phyloP scores from a whole-genome alignment of 2,113 vertebrate species.

The Syngnathus typhle region DNA sequence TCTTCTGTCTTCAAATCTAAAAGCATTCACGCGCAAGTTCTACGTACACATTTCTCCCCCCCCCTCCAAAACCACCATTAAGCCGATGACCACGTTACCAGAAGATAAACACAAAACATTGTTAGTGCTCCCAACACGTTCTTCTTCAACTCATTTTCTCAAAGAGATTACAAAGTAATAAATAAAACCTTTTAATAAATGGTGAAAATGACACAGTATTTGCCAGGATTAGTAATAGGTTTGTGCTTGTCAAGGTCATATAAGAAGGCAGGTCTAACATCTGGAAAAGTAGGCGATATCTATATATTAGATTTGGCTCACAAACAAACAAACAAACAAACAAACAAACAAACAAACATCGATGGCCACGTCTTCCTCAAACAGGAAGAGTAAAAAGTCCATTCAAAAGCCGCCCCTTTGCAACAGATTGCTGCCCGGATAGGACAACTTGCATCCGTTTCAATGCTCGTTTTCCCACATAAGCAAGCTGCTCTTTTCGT shows the following conservation, averaged over 20 bases:
- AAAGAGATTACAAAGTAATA: slow-evolving; percentile 68
- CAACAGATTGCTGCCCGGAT: slow-evolving; percentile 75
- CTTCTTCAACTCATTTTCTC: slow-evolving; percentile 62
- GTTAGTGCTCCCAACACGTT: slow-evolving; percentile 63
- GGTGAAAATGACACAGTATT: slow-evolving; percentile 61
- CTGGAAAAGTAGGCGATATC: slow-evolving; percentile 70
- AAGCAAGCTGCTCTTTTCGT: slow-evolving; percentile 58
- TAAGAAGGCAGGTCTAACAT: slow-evolving; percentile 78
- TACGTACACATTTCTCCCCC: slow-evolving; percentile 50
- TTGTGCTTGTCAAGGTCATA: slow-evolving; percentile 82
- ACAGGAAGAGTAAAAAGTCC: slow-evolving; percentile 57
- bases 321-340: slow-evolving; percentile 70
- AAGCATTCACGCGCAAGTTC: slow-evolving; percentile 68
- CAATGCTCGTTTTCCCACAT: slow-evolving; percentile 50
- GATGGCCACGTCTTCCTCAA: slow-evolving; percentile 52
- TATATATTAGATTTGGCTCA: slow-evolving; percentile 76
- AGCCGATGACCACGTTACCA: slow-evolving; percentile 60
- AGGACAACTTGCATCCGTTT: slow-evolving; percentile 50
- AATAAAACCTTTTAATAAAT: slow-evolving; percentile 60
- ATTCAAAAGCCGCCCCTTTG: slow-evolving; percentile 62
- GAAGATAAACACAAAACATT: slow-evolving; percentile 56
- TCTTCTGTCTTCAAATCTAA: slow-evolving; percentile 75
- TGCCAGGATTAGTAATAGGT: slow-evolving; percentile 70
- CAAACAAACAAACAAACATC: slow-evolving; percentile 70
- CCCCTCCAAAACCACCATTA: slow-evolving; percentile 53